These are phyloP conservation scores for Cacatua alba DNA, from an alignment of 2,113 vertebrate species.

Conservation along the genomic window DNA sequence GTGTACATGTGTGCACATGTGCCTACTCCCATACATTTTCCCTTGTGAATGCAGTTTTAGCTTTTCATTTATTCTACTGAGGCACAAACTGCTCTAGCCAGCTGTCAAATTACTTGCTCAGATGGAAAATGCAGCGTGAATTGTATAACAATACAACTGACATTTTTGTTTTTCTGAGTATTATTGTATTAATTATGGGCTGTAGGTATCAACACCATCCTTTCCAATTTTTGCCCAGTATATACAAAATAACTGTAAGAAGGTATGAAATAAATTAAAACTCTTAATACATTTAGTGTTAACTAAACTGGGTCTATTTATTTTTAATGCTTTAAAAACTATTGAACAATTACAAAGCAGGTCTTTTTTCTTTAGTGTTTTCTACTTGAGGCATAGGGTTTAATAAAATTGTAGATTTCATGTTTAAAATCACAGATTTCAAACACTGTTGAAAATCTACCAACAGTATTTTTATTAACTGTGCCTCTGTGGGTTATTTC, in stretches of 20 bases:
- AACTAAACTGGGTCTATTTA: background rate
- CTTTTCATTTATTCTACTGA: background rate
- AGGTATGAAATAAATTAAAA: background rate
- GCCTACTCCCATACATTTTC: background rate
- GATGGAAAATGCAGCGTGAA: background rate
- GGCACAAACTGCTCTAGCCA: background rate
- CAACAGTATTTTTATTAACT: background rate
- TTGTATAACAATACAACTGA: background rate
- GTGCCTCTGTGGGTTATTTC: background rate
- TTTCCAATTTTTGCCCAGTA: background rate
- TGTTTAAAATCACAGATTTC: background rate
- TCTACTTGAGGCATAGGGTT: background rate
- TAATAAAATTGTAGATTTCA: background rate
- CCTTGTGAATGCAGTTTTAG: background rate
- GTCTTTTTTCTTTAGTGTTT: background rate
- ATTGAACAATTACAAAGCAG: background rate
- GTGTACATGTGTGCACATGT: accelerated
- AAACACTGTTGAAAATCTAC: background rate
- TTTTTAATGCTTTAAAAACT: background rate
- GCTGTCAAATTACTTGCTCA: background rate
- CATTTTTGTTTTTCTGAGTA: background rate
- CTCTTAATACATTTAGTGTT: background rate
- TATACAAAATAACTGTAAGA: background rate
- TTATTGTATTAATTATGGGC: background rate
- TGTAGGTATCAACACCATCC: background rate